These are phyloP conservation scores for Harpagoxenus sublaevis DNA, from an alignment of 2,888 invertebrate genomes.

Conservation along the genomic window DNA sequence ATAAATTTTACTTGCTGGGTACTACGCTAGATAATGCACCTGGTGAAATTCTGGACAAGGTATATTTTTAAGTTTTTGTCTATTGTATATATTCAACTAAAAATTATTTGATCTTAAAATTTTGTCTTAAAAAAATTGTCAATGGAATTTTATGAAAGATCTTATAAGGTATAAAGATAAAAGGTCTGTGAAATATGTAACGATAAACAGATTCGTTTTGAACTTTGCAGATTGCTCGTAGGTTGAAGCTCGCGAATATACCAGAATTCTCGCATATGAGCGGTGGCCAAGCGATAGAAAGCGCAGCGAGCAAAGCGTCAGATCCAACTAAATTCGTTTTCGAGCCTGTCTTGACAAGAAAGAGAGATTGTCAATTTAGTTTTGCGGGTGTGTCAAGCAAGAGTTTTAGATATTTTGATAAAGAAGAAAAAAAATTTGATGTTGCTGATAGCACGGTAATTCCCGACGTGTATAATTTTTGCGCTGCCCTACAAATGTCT, in stretches of 20 bases:
- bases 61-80: constrained; percentile 79
- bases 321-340: constrained; percentile 90
- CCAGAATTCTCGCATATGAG: constrained; percentile 91
- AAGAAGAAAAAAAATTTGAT: constrained; percentile 89
- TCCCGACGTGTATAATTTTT: constrained; percentile 92
- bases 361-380: constrained; percentile 96
- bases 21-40: constrained; percentile 94
- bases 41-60: constrained; percentile 98
- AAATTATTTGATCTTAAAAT: constrained; percentile 2
- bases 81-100: background rate
- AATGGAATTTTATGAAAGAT: background rate
- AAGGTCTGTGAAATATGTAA: background rate
- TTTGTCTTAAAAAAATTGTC: background rate
- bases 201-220: background rate
- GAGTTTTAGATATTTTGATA: constrained; percentile 87
- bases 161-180: background rate
- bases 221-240: constrained; percentile 90
- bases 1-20: constrained; percentile 94
- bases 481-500: constrained; percentile 93
- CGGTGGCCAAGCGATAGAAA: constrained; percentile 96
- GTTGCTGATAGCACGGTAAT: constrained; percentile 90
- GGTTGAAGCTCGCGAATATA: constrained; percentile 93
- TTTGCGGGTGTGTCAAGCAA: constrained; percentile 94
- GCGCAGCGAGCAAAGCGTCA: constrained; percentile 90
- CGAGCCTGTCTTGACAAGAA: constrained; percentile 89